Evolutionary conservation across 2,113 vertebrate species (phyloP).

Genomic region (Albula goreensis): DNA sequence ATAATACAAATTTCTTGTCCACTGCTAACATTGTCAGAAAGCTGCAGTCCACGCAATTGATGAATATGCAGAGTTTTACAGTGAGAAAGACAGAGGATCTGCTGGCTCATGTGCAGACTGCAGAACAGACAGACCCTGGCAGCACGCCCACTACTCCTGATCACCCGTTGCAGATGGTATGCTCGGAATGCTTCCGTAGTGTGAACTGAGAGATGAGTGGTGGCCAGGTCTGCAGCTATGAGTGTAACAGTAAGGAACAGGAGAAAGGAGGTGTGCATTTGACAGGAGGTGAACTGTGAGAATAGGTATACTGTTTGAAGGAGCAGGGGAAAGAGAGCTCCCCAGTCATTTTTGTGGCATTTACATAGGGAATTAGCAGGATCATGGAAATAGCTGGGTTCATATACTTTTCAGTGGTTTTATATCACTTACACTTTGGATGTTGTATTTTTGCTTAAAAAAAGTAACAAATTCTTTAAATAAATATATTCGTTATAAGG

Average conservation of each 20-base stretch:
- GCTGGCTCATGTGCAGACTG: constrained; percentile 65
- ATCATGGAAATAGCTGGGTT: background rate
- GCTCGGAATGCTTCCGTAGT: constrained; percentile 63
- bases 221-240: constrained; percentile 37
- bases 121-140: constrained; percentile 70
- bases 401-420: background rate
- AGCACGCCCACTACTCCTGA: constrained; percentile 54
- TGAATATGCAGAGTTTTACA: background rate
- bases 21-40: constrained; percentile 37
- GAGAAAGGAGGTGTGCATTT: background rate
- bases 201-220: constrained; percentile 34
- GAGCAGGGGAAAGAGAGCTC: background rate
- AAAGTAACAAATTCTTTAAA: too few relatives aligned
- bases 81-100: constrained; percentile 15
- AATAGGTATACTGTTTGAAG: background rate
- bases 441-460: too few relatives aligned
- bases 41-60: constrained; percentile 51
- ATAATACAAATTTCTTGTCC: background rate
- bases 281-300: background rate
- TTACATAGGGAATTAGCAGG: too few relatives aligned
- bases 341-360: too few relatives aligned
- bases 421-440: too few relatives aligned
- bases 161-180: constrained; percentile 73
- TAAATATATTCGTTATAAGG: too few relatives aligned
- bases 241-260: background rate